These are phyloP conservation scores for Strigops habroptila DNA, from an alignment of 2,113 vertebrate species.

Conservation along the genomic window DNA sequence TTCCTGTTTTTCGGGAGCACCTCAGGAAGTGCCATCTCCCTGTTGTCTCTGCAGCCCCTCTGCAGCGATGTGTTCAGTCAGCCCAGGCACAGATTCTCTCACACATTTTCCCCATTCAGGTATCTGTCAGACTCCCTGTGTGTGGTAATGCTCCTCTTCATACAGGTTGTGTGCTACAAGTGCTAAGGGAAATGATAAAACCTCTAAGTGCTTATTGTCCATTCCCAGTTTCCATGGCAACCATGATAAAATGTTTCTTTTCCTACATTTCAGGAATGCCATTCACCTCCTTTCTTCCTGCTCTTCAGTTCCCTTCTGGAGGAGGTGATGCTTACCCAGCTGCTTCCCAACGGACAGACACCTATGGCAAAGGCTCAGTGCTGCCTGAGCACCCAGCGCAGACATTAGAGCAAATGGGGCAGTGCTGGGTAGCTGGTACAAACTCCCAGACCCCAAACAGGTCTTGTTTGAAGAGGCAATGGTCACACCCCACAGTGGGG, in stretches of 20 bases:
- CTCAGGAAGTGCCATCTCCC: background rate
- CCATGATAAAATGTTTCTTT: constrained; percentile 16
- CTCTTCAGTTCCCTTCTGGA: background rate
- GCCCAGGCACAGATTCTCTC: background rate
- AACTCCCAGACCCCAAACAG: background rate
- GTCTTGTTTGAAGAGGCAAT: background rate
- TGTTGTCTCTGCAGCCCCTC: background rate
- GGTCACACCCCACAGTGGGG: fast-evolving
- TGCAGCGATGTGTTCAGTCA: background rate
- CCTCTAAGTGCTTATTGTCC: constrained; percentile 44
- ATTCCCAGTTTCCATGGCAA: constrained; percentile 37
- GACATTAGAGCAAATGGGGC: background rate
- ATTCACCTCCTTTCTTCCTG: constrained; percentile 15
- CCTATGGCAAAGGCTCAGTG: background rate
- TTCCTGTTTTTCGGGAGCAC: background rate
- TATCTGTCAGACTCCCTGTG: background rate
- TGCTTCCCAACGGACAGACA: background rate
- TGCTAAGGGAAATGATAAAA: constrained; percentile 20
- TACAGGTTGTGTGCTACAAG: background rate
- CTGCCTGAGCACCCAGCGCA: background rate
- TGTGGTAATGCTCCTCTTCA: background rate
- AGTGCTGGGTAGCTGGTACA: background rate
- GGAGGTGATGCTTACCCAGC: background rate
- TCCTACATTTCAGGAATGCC: constrained; percentile 15
- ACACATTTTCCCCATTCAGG: background rate